A percentile compares a stretch with the other conserved stretches of the same genome.
Conservation (phyloP, 2,888 invertebrate genomes). For the Tuberolachnus salignus region DNA sequence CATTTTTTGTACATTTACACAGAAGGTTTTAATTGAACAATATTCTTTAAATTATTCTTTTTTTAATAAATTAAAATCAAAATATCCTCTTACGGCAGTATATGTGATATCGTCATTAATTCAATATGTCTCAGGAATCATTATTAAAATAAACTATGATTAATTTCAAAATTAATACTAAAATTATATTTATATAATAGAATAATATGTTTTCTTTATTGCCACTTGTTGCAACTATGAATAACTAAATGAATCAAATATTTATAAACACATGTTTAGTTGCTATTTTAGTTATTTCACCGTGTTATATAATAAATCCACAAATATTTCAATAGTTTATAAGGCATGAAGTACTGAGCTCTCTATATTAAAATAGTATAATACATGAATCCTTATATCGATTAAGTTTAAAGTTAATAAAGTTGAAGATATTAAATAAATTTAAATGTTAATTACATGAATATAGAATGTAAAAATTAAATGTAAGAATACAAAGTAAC, state of each 20-base stretch:
- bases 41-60: not conserved
- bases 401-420: too few relatives aligned
- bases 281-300: not conserved
- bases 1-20: not conserved
- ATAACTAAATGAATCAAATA: too few relatives aligned
- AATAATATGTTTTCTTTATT: too few relatives aligned
- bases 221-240: too few relatives aligned
- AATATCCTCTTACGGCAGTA: not conserved
- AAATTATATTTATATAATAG: not conserved
- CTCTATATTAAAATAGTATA: not conserved
- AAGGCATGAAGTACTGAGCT: not conserved
- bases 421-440: not conserved
- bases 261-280: too few relatives aligned
- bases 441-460: not conserved
- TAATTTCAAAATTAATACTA: not conserved
- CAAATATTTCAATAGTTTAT: not conserved
- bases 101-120: not conserved
- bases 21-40: slow-evolving; percentile 1
- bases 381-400: too few relatives aligned
- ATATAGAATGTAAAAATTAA: not conserved
- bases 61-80: too few relatives aligned
- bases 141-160: not conserved
- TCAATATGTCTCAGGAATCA: not conserved
- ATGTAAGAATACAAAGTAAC: slow-evolving; percentile 1
- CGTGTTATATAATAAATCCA: not conserved